Conservation (phyloP, 30 jellyfish, hydroid and myxozoan genomes). For the Aurelia coerulea region DNA sequence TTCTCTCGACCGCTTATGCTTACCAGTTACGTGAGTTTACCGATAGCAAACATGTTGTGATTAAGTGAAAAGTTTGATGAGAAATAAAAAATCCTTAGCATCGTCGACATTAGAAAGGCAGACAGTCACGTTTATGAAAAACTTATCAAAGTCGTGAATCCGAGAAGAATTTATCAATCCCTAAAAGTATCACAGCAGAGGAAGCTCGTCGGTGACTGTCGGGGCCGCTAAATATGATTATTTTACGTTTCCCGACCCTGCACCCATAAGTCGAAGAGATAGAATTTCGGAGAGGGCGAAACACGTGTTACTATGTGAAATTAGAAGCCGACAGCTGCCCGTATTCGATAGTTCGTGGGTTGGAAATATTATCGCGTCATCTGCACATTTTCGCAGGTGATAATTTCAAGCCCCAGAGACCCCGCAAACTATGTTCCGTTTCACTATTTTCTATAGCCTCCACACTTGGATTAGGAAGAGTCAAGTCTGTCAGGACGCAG, state of each 20-base stretch:
- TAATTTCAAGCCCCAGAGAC: constrained; percentile 13
- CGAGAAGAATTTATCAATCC: no score
- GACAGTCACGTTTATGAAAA: constrained; percentile 13
- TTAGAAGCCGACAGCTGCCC: constrained; percentile 48
- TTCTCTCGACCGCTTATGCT: constrained; percentile 19
- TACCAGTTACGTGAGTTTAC: constrained; percentile 9
- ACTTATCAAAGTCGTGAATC: no score
- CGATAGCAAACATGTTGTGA: constrained; percentile 50
- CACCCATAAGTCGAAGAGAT: constrained; percentile 8
- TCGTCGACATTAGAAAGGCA: constrained; percentile 22
- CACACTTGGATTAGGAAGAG: no score
- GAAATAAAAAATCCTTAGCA: neutral
- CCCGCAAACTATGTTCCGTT: neutral
- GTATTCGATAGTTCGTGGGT: neutral
- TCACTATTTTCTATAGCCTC: no score
- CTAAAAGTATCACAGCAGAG: neutral
- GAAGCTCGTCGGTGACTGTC: neutral
- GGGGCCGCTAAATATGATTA: neutral
- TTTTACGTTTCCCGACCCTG: neutral
- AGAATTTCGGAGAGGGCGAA: neutral
- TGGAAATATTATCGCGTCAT: constrained; percentile 28
- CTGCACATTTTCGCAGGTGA: constrained; percentile 51
- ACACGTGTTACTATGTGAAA: constrained; percentile 36
- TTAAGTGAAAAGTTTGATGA: constrained; percentile 1
- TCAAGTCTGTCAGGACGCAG: no score